These are phyloP conservation scores for Thomomys bottae DNA, from an alignment of 2,113 vertebrate species.

Conservation along the genomic window DNA sequence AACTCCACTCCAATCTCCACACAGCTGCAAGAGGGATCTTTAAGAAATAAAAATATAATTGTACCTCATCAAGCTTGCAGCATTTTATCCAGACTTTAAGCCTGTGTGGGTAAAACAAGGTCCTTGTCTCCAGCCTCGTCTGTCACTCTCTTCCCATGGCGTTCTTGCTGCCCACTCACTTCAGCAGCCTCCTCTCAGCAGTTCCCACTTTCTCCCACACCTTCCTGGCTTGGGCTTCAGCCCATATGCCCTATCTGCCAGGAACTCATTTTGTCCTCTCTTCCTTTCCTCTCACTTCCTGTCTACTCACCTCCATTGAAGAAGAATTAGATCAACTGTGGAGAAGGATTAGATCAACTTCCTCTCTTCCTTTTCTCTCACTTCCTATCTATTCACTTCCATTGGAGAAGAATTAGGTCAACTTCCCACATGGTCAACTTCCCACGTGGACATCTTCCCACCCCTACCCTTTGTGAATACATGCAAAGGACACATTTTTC, in stretches of 20 bases:
- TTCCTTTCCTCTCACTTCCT: neutral
- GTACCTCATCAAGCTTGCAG: neutral
- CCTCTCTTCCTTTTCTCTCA: neutral
- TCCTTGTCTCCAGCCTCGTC: neutral
- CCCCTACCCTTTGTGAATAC: neutral
- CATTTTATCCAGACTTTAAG: neutral
- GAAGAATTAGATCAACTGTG: neutral
- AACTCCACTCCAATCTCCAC: neutral
- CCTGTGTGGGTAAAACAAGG: too few species aligned
- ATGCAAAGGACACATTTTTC: neutral
- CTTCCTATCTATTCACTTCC: neutral
- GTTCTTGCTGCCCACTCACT: neutral
- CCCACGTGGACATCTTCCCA: neutral
- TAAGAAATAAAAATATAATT: neutral
- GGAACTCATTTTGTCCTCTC: neutral
- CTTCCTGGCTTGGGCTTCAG: conserved; percentile 32
- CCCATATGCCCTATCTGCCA: neutral
- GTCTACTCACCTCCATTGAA: neutral
- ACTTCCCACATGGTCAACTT: neutral
- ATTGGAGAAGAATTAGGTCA: too few species aligned
- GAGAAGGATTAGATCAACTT: neutral
- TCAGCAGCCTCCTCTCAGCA: neutral
- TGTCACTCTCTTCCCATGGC: neutral
- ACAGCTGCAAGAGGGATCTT: neutral
- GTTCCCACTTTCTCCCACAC: neutral